Percentiles rank a stretch among this genome's conserved stretches.
Conservation (phyloP, 2,113 vertebrate genomes). For the Sclerurus mexicanus region DNA sequence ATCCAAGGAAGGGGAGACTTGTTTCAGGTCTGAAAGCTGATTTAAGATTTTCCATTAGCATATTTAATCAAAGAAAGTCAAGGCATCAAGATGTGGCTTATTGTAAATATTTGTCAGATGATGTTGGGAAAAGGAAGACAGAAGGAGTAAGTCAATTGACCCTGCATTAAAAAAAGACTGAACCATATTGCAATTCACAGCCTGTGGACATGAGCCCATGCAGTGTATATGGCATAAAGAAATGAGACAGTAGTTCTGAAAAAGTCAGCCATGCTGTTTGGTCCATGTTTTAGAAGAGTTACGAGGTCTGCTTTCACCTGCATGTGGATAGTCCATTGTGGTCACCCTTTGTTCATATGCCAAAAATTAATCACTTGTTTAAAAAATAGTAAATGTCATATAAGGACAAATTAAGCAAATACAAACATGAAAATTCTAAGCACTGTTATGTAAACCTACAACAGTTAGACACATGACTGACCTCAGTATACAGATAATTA, state of each 20-base stretch:
- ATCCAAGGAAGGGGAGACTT: not conserved
- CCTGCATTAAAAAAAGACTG: not conserved
- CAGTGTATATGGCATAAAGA: not conserved
- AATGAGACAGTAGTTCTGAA: not conserved
- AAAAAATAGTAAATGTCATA: not conserved
- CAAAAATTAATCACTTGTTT: not conserved
- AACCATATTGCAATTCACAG: not conserved
- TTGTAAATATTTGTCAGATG: not conserved
- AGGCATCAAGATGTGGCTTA: not conserved
- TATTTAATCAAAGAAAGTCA: not conserved
- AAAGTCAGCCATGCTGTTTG: not conserved
- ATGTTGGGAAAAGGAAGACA: not conserved
- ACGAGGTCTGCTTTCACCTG: not conserved
- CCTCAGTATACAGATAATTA: not conserved
- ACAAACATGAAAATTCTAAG: not conserved
- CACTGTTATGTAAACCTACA: not conserved
- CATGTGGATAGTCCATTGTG: not conserved
- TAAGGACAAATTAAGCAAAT: not conserved
- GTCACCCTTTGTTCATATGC: not conserved
- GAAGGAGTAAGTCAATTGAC: not conserved
- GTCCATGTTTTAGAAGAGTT: not conserved
- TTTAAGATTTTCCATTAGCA: not conserved
- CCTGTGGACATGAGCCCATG: accelerated
- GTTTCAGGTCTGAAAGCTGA: not conserved
- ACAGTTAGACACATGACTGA: not conserved